phyloP scores from a whole-genome alignment of 2,888 invertebrate genomes.

The Eretmocerus hayati region DNA sequence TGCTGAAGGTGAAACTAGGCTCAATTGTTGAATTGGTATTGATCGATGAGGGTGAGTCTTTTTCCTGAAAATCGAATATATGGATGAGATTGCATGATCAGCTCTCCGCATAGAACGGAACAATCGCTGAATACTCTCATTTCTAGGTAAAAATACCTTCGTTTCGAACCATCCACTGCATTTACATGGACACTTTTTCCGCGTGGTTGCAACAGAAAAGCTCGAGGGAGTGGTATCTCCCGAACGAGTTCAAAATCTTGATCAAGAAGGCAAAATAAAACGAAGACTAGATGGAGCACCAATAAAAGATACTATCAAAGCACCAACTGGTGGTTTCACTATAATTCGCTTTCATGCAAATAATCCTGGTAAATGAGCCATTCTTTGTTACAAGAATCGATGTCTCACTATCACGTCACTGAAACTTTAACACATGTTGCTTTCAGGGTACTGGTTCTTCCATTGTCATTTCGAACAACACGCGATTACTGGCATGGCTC shows the following conservation, averaged over 20 bases:
- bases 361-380: slow-evolving; percentile 61
- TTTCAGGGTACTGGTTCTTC: slow-evolving; percentile 79
- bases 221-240: slow-evolving; percentile 58
- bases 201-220: slow-evolving; percentile 73
- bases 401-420: neutral
- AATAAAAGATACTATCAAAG: slow-evolving; percentile 80
- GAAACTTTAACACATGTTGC: neutral
- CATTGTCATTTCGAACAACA: slow-evolving; percentile 91
- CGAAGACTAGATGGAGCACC: slow-evolving; percentile 69
- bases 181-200: slow-evolving; percentile 75
- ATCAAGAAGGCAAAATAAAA: slow-evolving; percentile 60
- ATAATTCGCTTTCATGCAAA: slow-evolving; percentile 74
- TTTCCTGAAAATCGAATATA: too few species aligned
- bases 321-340: slow-evolving; percentile 86
- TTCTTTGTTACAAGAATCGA: slow-evolving; percentile 1
- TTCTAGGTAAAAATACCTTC: neutral
- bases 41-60: slow-evolving; percentile 68
- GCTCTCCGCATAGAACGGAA: too few species aligned
- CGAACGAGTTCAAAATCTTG: slow-evolving; percentile 61
- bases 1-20: slow-evolving; percentile 58
- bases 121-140: too few species aligned
- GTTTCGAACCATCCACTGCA: slow-evolving; percentile 66
- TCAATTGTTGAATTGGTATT: slow-evolving; percentile 77
- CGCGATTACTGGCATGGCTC: slow-evolving; percentile 81
- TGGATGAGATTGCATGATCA: too few species aligned